Base-by-base conservation (phyloP, 2,113 vertebrate genomes). In the Cyanoliseus patagonus region DNA sequence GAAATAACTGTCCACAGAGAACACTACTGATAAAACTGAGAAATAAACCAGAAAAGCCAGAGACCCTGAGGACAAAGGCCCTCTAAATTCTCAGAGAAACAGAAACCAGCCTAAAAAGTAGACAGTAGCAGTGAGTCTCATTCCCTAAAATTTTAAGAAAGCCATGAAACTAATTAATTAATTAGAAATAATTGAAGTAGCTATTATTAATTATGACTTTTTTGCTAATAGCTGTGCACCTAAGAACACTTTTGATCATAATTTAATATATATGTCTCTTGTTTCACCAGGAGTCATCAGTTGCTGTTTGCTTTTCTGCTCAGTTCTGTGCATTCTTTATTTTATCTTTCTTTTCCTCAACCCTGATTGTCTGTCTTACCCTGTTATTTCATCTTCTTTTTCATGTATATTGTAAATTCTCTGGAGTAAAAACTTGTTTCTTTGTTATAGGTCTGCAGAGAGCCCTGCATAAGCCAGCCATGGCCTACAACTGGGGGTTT, bases 331-430 rank as follows among this genome's bases (percentile, higher is more conserved):
- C 53, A 37, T 51, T 76, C 77, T 83, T 81, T 62, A 47, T 73
- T 90, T 91, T 41, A 49, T 62, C 46, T 88, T 67, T 17, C n/a
- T 88, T 61, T 81, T 90, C 47, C n/a, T 27, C 30, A 81, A 10
- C 39, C 30, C 33, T 59, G 53, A 83, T 63, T 88, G 76, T 73
- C 79, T 90, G 33, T 33, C 63, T 93, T 94, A 73, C 46, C 31
- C 61, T 83, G 72, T 75, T 94, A 80, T 94, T 96, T 91, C 59
- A 55, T 88, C 14, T 90, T 59, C 55, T 64, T 69, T 88, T 95
- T 94, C 90, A 93, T 86, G 79, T 90, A 75, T 76, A 67, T 68
- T 88, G 68, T 46, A 94, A 86, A 94, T 55, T 81, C 94, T 95
- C 88, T 55, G 49, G 85, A 90, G 92, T 69, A 63, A 92, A 88